phyloP scores from a whole-genome alignment of 2,113 vertebrate genomes.

The Nothocercus nigrocapillus region DNA sequence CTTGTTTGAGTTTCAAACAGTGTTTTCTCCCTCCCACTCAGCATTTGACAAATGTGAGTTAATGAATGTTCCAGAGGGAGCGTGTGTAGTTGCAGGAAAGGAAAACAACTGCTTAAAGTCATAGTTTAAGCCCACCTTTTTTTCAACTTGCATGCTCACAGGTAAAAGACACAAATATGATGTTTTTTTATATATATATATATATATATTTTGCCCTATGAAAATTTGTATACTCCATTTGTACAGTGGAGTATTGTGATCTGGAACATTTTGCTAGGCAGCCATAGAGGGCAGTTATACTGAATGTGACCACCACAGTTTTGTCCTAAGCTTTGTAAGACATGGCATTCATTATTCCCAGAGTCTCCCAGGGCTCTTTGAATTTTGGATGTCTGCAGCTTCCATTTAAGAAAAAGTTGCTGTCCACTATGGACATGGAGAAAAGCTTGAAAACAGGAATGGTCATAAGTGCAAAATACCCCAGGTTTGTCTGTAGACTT shows the following conservation, averaged over 20 bases:
- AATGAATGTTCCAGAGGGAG: not conserved
- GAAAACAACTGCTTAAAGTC: not conserved
- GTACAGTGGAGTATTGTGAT: not conserved
- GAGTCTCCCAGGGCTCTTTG: not conserved
- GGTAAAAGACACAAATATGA: not conserved
- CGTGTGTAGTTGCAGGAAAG: accelerated
- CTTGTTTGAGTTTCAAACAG: slow-evolving; percentile 50
- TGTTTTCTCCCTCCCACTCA: not conserved
- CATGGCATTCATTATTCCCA: not conserved
- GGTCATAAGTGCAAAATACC: not conserved
- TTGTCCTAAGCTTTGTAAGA: not conserved
- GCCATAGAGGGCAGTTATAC: not conserved
- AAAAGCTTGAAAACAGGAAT: not conserved
- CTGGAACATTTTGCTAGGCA: not conserved
- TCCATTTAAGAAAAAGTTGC: not conserved
- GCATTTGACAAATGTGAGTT: not conserved
- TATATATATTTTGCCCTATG: not conserved
- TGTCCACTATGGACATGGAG: accelerated
- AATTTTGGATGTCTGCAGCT: not conserved
- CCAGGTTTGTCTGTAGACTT: not conserved
- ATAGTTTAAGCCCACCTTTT: not conserved
- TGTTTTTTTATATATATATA: not conserved
- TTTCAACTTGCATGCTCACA: not conserved
- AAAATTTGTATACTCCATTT: not conserved
- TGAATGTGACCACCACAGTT: not conserved